phyloP scores from a whole-genome alignment of 1,140 invertebrate species.

The Tetramorium parvispinum region DNA sequence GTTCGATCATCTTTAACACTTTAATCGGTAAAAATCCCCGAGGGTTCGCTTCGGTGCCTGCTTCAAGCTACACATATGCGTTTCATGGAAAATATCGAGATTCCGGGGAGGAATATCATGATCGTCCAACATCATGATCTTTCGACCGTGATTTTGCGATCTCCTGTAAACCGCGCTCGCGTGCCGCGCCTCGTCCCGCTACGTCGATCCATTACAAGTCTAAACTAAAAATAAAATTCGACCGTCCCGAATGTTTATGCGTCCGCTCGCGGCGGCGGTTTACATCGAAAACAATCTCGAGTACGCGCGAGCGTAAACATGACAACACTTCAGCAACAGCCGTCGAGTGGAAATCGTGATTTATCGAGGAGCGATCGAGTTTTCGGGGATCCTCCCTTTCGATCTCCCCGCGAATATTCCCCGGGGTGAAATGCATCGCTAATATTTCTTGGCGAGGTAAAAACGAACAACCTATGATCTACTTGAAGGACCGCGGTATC shows the following conservation, averaged over 20 bases:
- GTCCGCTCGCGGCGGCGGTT: conserved; percentile 19
- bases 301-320: conserved; percentile 15
- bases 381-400: background rate
- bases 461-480: conserved; percentile 38
- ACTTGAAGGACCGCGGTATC: conserved; percentile 26
- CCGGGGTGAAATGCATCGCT: conserved; percentile 32
- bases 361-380: conserved; percentile 14
- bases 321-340: conserved; percentile 13
- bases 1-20: conserved; percentile 20
- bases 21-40: background rate
- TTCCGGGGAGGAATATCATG: background rate
- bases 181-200: background rate
- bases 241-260: conserved; percentile 41
- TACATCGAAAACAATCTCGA: conserved; percentile 55
- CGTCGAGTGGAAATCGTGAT: conserved; percentile 18
- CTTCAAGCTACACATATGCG: background rate
- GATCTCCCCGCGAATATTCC: background rate
- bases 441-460: conserved; percentile 49
- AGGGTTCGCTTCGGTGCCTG: background rate
- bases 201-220: conserved; percentile 11
- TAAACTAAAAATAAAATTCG: conserved; percentile 63
- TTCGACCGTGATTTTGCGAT: background rate
- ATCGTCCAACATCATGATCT: background rate
- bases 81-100: background rate
- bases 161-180: background rate